Conservation (phyloP, 2,888 invertebrate species). For the Acleris emargana region DNA sequence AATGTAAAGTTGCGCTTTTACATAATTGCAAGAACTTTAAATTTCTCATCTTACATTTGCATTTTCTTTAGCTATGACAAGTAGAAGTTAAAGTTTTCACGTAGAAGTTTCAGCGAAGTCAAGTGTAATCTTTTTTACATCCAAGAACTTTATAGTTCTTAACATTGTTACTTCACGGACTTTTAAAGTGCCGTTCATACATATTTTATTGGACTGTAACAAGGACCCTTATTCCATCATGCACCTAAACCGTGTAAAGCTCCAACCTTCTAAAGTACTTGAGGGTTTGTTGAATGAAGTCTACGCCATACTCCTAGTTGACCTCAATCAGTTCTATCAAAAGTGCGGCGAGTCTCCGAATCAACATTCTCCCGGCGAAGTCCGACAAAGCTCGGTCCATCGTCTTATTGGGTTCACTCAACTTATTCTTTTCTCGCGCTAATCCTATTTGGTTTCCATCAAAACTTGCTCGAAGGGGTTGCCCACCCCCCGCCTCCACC, state of each 20-base stretch:
- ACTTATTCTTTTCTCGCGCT: slow-evolving; percentile 75
- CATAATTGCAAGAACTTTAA: background rate
- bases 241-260: no score
- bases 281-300: background rate
- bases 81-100: slow-evolving; percentile 4
- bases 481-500: slow-evolving; percentile 44
- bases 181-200: no score
- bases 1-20: background rate
- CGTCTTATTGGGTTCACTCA: slow-evolving; percentile 62
- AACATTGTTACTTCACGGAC: background rate
- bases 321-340: background rate
- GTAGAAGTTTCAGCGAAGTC: slow-evolving; percentile 1
- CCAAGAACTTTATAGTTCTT: slow-evolving; percentile 5
- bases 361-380: slow-evolving; percentile 33
- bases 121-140: slow-evolving; percentile 2
- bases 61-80: background rate
- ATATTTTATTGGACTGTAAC: no score
- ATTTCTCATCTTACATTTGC: background rate
- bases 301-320: background rate
- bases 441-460: slow-evolving; percentile 82
- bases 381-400: slow-evolving; percentile 51
- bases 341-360: slow-evolving; percentile 5
- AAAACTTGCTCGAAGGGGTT: slow-evolving; percentile 77
- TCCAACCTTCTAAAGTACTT: no score
- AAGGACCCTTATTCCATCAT: no score